Base-by-base conservation (phyloP, 1,140 invertebrate species). In the Aethina tumida region DNA sequence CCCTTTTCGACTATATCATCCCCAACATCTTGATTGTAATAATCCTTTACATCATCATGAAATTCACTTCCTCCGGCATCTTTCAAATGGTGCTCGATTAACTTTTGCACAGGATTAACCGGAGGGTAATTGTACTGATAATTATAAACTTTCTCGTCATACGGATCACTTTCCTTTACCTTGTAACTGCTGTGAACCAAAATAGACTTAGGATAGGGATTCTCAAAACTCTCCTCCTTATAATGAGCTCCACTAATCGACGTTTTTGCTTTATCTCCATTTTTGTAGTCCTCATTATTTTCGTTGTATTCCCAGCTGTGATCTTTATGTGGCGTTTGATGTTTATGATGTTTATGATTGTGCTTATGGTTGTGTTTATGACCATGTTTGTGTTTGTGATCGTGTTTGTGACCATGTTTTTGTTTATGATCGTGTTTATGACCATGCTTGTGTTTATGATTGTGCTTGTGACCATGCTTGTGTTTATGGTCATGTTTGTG, bases 131-230 rank as follows among this genome's bases (percentile, higher is more conserved):
- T 25, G 31, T 13, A 12, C 28, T 24, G 0, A 10, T 40, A 3
- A 26, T 19, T 1, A 31, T 12, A 25, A n/a, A n/a, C n/a, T n/a
- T n/a, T n/a, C n/a, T n/a, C n/a, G n/a, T 41, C 34, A 14, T 34
- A 20, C 4, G 45, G 45, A 34, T 36, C 26, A 27, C 9, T 40
- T 34, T 47, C 40, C 6, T 40, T 40, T 2, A 47, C 45, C 20
- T 35, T 39, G 15, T 47, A 47, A 14, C 41, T 43, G 0, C 45
- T 41, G 4, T 26, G 39, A 8, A 47, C 26, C 9, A 26, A 27
- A 10, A n/a, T 20, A 2, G 40, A 41, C n/a, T 40, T 37, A 4
- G 15, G 20, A 12, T 40, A 22, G 5, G 19, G 21, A 8, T 43
- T 7, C 10, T 43, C 35, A 13, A 36, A 43, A 30, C 32, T 34